phyloP scores from a whole-genome alignment of 1,140 invertebrate species.

The Argopecten irradians region DNA sequence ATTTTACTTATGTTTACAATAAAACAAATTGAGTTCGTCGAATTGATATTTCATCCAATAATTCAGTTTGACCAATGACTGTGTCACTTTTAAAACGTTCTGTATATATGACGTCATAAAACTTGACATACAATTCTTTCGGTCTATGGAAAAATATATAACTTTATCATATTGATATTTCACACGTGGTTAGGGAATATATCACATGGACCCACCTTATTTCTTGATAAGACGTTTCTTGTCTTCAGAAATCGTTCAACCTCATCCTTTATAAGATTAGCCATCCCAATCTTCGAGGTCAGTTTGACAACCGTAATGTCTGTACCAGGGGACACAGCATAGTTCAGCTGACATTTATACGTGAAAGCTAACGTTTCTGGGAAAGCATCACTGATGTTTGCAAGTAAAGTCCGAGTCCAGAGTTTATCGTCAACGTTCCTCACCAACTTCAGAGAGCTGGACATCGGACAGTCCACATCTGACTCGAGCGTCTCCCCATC shows the following conservation, averaged over 20 bases:
- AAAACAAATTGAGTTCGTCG: too few relatives aligned
- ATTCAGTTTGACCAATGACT: too few relatives aligned
- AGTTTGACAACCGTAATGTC: constrained; percentile 25
- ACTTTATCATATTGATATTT: too few relatives aligned
- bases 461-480: constrained; percentile 59
- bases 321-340: constrained; percentile 19
- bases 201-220: not conserved
- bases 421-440: constrained; percentile 60
- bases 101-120: too few relatives aligned
- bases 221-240: not conserved
- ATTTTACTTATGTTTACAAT: too few relatives aligned
- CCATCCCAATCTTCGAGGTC: not conserved
- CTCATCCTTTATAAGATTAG: constrained; percentile 25
- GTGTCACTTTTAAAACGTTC: too few relatives aligned
- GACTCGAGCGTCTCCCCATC: constrained; percentile 52
- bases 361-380: constrained; percentile 57
- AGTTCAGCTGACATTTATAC: constrained; percentile 35
- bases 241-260: constrained; percentile 30
- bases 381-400: constrained; percentile 45
- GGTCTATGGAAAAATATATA: too few relatives aligned
- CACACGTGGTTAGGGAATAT: not conserved
- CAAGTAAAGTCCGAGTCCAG: constrained; percentile 56
- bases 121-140: too few relatives aligned
- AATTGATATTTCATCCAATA: too few relatives aligned
- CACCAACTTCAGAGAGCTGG: constrained; percentile 55